Evolutionary conservation across 1,140 invertebrate genomes (phyloP).

Genomic region (Pteromalus puparum): DNA sequence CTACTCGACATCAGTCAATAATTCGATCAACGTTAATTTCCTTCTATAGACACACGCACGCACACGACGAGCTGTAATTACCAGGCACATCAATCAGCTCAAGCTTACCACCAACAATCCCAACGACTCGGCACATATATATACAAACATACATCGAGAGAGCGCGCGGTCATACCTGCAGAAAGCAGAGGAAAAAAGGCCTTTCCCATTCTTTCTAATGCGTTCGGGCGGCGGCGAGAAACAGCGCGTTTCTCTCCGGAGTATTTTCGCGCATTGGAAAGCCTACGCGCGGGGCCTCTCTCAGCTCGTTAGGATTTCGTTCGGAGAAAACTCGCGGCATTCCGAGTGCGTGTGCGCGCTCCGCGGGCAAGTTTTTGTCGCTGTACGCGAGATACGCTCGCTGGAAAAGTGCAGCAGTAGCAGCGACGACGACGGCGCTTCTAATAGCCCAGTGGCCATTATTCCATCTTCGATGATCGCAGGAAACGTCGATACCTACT

Average conservation of each 20-base stretch:
- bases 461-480: constrained; percentile 23
- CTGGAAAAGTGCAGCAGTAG: constrained; percentile 4
- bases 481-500: constrained; percentile 40
- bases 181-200: too few relatives aligned
- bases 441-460: constrained; percentile 41
- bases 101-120: too few relatives aligned
- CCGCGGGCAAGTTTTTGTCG: constrained; percentile 33
- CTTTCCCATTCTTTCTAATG: constrained; percentile 11
- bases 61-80: neutral
- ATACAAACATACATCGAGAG: too few relatives aligned
- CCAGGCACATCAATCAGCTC: neutral
- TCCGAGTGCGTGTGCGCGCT: neutral
- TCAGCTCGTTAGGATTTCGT: constrained; percentile 40
- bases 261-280: constrained; percentile 37
- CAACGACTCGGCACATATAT: too few relatives aligned
- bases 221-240: neutral
- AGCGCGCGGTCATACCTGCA: neutral
- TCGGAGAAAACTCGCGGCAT: constrained; percentile 48
- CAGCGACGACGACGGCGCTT: neutral
- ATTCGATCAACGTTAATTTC: neutral
- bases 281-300: neutral
- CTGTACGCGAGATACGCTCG: neutral
- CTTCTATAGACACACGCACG: neutral
- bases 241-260: neutral
- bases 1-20: neutral